Percentiles rank a stretch among this genome's conserved stretches.
Conservation (phyloP, 2,797 vertebrate species). For the Sebastes nivosus region DNA sequence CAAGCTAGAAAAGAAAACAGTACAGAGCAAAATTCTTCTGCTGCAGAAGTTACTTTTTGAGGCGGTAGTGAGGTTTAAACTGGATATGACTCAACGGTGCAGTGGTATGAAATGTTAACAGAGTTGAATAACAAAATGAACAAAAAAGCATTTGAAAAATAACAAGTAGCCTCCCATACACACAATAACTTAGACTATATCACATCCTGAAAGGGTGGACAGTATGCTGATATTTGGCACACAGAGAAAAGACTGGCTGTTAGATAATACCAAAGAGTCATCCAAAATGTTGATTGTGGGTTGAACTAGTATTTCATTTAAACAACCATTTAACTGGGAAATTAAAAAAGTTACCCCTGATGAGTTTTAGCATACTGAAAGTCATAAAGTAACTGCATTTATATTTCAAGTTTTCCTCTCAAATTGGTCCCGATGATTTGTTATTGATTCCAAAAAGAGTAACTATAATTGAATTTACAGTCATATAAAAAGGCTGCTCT, state of each 20-base stretch:
- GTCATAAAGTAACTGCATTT: conserved; percentile 22
- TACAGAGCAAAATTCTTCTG: neutral
- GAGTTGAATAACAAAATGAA: conserved; percentile 1
- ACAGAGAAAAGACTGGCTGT: neutral
- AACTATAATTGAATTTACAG: neutral
- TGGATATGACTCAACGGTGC: neutral
- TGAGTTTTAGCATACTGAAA: conserved; percentile 11
- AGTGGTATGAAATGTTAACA: conserved; percentile 45
- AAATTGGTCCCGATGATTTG: conserved; percentile 58
- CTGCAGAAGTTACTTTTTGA: neutral
- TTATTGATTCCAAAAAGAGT: neutral
- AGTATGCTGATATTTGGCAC: conserved; percentile 38
- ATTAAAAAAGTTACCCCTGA: neutral
- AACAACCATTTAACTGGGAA: neutral
- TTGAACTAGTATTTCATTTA: conserved; percentile 16
- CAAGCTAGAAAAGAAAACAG: neutral
- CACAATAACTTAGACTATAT: conserved; percentile 64
- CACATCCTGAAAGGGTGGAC: conserved; percentile 23
- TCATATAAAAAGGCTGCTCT: neutral
- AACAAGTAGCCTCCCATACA: conserved; percentile 31
- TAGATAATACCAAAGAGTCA: neutral
- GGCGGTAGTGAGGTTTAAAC: neutral
- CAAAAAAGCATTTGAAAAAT: conserved; percentile 6
- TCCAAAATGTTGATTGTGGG: neutral
- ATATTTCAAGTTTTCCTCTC: conserved; percentile 32